These are phyloP conservation scores for Metridium senile DNA, from an alignment of 92 coral and sea anemone species.

Conservation along the genomic window DNA sequence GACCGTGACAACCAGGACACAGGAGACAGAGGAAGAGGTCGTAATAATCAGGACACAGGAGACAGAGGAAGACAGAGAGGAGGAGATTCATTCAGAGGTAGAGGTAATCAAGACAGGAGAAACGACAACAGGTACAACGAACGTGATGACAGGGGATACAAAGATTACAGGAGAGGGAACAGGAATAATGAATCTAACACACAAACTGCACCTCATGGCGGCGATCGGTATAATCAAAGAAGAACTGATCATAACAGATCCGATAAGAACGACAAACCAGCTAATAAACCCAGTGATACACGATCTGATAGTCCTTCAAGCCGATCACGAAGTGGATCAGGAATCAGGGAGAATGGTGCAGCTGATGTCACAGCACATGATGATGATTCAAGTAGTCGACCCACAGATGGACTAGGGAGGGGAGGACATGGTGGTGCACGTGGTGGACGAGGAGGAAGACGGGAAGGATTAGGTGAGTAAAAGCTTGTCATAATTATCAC, in stretches of 20 bases:
- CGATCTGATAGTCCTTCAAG: not conserved
- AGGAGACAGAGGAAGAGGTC: slow-evolving; percentile 30
- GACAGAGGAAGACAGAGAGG: slow-evolving; percentile 14
- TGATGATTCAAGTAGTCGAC: not conserved
- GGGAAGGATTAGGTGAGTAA: slow-evolving; percentile 67
- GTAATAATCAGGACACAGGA: slow-evolving; percentile 38
- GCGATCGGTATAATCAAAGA: slow-evolving; percentile 34
- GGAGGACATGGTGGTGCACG: slow-evolving; percentile 62
- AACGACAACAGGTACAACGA: slow-evolving; percentile 30
- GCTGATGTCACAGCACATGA: slow-evolving; percentile 21
- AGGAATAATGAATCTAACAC: slow-evolving; percentile 5
- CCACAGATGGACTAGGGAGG: slow-evolving; percentile 21
- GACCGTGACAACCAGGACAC: slow-evolving; percentile 26
- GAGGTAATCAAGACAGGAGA: slow-evolving; percentile 42
- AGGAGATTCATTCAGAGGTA: slow-evolving; percentile 42
- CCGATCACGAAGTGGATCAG: slow-evolving; percentile 10
- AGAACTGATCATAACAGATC: slow-evolving; percentile 48
- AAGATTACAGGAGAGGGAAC: slow-evolving; percentile 37
- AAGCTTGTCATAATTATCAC: not conserved
- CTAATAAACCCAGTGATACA: slow-evolving; percentile 2
- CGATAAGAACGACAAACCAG: slow-evolving; percentile 42
- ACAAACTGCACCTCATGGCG: slow-evolving; percentile 17
- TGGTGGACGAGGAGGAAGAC: slow-evolving; percentile 63
- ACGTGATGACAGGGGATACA: slow-evolving; percentile 18
- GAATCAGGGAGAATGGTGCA: slow-evolving; percentile 32